Base-by-base conservation (phyloP, 64 coral and sea anemone genomes). In the Orbicella faveolata region DNA sequence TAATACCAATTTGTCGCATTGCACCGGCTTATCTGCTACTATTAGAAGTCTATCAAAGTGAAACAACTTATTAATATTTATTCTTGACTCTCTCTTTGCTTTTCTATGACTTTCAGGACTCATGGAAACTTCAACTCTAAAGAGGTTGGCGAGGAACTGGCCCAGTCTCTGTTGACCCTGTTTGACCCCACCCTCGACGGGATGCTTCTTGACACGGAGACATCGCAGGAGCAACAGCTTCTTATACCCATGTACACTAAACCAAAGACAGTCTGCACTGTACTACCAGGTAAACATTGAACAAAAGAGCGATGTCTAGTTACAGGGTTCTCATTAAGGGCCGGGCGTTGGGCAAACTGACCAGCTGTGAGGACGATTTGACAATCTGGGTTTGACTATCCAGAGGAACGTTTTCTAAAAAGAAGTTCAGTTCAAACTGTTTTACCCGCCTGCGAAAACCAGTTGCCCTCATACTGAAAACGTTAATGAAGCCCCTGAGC, bases 101-200 rank as follows among this genome's bases (percentile, higher is more conserved):
- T 19, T 34, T 57, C 84, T 62, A 83, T n/a, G 73, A 44, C 14
- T 51, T 57, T 83, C 57, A 99, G 97, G 97, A 95, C 91, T 20
- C 94, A 99, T 86, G 90, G 83, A 21, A 96, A 96, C 79, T 99
- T 95, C 80, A 99, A 99, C 83, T 99, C 97, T 23, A 99, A 96
- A 72, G 97, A 99, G 80, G 90, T 99, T 59, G 97, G 97, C 48
- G 65, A 72, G 12, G 77, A 95, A 89, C 89, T 99, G 36, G 97
- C 97, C 5, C 88, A 93, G 64, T 91, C 94, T 82, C 73, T 99
- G 89, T 52, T 99, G 26, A 84, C 89, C 35, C 79, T 99, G 30
- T 99, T 99, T 85, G 97, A 99, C 19, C 97, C 97, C 55, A 99
- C 97, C 52, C 89, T 99, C 1, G 90, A 99, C 54, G 95, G 91